Percentiles rank a stretch among this genome's conserved stretches.
Evolutionary conservation across 2,113 vertebrate species (phyloP).

Genomic region (Hippocampus mohnikei): DNA sequence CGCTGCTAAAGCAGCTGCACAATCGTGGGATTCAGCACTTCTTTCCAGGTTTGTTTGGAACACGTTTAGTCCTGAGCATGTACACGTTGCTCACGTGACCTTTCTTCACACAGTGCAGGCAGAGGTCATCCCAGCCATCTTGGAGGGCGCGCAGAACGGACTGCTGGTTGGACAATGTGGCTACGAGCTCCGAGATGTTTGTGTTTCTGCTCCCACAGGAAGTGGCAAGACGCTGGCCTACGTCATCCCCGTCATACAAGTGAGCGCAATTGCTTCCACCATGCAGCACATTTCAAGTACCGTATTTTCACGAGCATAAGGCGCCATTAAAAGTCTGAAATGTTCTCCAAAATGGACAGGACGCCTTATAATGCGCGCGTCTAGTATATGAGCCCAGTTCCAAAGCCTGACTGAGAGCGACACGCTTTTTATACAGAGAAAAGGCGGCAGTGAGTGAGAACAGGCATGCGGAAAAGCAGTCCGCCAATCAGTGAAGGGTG

Average conservation of each 20-base stretch:
- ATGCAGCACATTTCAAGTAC: too few relatives aligned
- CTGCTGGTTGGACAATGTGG: constrained; percentile 81
- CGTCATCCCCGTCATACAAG: constrained; percentile 90
- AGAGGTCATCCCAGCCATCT: constrained; percentile 86
- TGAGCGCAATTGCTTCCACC: constrained; percentile 38
- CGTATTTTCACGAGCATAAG: too few relatives aligned
- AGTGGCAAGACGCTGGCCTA: constrained; percentile 94
- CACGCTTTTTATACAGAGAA: too few relatives aligned
- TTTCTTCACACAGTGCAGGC: constrained; percentile 78
- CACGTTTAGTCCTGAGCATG: not conserved
- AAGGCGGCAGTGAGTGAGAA: too few relatives aligned
- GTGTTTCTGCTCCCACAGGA: constrained; percentile 92
- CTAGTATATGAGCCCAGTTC: too few relatives aligned
- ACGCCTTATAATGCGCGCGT: too few relatives aligned
- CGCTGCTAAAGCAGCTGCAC: constrained; percentile 75
- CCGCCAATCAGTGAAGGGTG: too few relatives aligned
- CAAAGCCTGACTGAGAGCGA: too few relatives aligned
- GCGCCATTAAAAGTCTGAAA: too few relatives aligned
- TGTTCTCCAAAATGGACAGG: too few relatives aligned
- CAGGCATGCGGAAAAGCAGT: too few relatives aligned
- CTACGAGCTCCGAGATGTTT: constrained; percentile 84
- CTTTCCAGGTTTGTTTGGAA: constrained; percentile 78
- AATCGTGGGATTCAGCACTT: constrained; percentile 78
- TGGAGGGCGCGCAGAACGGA: constrained; percentile 74
- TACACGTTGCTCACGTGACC: not conserved